These are phyloP conservation scores for Salvelinus alpinus DNA, from an alignment of 2,113 vertebrate species.

Conservation along the genomic window DNA sequence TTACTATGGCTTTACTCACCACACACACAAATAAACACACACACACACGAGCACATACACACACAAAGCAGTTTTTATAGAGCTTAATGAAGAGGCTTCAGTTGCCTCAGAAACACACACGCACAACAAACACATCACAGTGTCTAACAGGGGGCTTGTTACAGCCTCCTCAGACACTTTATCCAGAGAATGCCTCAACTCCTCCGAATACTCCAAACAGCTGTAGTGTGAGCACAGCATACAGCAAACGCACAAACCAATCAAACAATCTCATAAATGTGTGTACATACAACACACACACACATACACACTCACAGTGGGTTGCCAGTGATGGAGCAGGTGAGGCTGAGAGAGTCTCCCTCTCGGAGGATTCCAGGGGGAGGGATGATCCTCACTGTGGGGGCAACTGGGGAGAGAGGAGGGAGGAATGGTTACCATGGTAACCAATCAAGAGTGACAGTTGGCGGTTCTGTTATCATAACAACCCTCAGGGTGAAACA, in stretches of 20 bases:
- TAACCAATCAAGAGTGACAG: conserved; percentile 44
- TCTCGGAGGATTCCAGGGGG: conserved; percentile 84
- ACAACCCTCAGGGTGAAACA: conserved; percentile 49
- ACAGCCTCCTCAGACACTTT: no score
- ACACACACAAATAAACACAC: neutral
- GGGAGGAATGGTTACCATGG: conserved; percentile 49
- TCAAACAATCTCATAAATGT: conserved; percentile 20
- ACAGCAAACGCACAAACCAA: conserved; percentile 19
- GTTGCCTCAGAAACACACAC: neutral
- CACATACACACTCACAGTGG: conserved; percentile 78
- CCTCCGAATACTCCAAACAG: neutral
- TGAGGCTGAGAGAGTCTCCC: conserved; percentile 84
- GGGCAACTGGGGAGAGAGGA: conserved; percentile 73
- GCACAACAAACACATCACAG: neutral
- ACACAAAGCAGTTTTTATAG: neutral
- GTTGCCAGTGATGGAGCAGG: conserved; percentile 83
- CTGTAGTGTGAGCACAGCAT: neutral
- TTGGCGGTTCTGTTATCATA: conserved; percentile 64
- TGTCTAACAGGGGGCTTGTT: no score
- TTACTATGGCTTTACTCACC: conserved; percentile 9
- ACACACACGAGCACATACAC: no score
- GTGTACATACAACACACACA: conserved; percentile 10
- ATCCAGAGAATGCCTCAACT: no score
- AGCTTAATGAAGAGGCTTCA: neutral
- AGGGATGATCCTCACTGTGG: conserved; percentile 82